phyloP scores from a whole-genome alignment of 2,888 invertebrate species.

The Pseudeuparius sepicola region DNA sequence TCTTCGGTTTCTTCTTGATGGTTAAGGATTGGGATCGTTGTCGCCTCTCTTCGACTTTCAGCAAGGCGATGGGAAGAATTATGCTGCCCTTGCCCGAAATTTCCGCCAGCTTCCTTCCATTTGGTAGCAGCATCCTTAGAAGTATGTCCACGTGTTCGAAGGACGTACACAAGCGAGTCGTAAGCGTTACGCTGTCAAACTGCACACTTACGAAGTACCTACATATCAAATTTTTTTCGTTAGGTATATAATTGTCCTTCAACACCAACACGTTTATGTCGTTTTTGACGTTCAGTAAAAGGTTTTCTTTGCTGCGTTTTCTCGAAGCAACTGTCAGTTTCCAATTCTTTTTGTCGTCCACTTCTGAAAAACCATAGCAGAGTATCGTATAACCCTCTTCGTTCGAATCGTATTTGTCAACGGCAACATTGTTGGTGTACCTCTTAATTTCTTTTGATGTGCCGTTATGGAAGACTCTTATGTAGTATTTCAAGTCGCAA shows the following conservation, averaged over 20 bases:
- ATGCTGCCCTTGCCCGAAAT: constrained; percentile 15
- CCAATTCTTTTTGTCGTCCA: constrained; percentile 22
- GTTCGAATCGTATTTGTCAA: constrained; percentile 27
- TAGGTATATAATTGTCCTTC: constrained; percentile 23
- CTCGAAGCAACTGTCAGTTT: constrained; percentile 24
- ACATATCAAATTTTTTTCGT: constrained; percentile 19
- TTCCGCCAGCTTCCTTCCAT: constrained; percentile 16
- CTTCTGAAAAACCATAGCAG: constrained; percentile 31
- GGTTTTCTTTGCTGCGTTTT: constrained; percentile 16
- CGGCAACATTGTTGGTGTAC: constrained; percentile 26
- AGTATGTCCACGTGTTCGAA: constrained; percentile 17
- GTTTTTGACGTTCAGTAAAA: constrained; percentile 12
- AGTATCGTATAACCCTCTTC: constrained; percentile 33
- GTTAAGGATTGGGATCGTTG: too few species aligned
- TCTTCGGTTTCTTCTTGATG: too few species aligned
- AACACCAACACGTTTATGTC: constrained; percentile 11
- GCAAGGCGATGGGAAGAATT: constrained; percentile 16
- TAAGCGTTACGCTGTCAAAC: constrained; percentile 15
- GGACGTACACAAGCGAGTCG: constrained; percentile 19
- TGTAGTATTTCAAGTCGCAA: constrained; percentile 26
- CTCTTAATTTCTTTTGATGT: constrained; percentile 27
- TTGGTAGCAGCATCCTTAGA: constrained; percentile 21
- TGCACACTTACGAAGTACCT: constrained; percentile 15
- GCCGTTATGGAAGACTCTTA: constrained; percentile 35
- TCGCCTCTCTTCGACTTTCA: constrained; percentile 6